Conservation (phyloP, 2,888 invertebrate species). For the Eilema caniola region DNA sequence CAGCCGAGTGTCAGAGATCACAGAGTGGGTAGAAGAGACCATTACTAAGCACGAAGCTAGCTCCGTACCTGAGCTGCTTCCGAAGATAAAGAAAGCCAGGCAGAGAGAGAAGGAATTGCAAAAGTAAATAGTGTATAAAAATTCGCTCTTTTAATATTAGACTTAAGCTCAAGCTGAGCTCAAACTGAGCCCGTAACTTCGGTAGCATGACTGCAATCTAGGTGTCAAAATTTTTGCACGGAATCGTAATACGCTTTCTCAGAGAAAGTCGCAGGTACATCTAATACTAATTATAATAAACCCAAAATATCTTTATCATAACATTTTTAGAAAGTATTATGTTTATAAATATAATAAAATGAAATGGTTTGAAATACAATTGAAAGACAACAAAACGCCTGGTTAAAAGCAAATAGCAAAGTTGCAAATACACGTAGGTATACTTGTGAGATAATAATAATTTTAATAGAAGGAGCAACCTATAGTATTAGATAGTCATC, state of each 20-base stretch:
- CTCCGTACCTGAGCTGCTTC: conserved; percentile 63
- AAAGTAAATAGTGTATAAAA: conserved; percentile 58
- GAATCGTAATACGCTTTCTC: too few relatives aligned
- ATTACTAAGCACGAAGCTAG: conserved; percentile 70
- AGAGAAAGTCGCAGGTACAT: neutral
- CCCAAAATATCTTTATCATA: too few relatives aligned
- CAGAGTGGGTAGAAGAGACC: conserved; percentile 75
- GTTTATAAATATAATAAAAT: too few relatives aligned
- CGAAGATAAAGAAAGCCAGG: conserved; percentile 75
- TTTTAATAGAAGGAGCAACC: too few relatives aligned
- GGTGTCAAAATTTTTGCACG: too few relatives aligned
- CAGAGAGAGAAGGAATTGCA: conserved; percentile 71
- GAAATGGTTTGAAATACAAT: neutral
- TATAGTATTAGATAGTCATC: too few relatives aligned
- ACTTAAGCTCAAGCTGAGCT: too few relatives aligned
- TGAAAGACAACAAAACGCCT: neutral
- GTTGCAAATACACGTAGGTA: neutral
- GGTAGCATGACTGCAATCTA: too few relatives aligned
- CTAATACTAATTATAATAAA: too few relatives aligned
- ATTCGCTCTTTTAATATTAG: too few relatives aligned
- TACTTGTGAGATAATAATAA: neutral
- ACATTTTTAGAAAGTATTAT: too few relatives aligned
- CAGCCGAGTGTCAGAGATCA: conserved; percentile 73
- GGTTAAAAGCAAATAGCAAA: neutral
- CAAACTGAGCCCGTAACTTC: too few relatives aligned